Base-by-base conservation (phyloP, 30 jellyfish, hydroid and myxozoan species). In the Turritopsis dohrnii region DNA sequence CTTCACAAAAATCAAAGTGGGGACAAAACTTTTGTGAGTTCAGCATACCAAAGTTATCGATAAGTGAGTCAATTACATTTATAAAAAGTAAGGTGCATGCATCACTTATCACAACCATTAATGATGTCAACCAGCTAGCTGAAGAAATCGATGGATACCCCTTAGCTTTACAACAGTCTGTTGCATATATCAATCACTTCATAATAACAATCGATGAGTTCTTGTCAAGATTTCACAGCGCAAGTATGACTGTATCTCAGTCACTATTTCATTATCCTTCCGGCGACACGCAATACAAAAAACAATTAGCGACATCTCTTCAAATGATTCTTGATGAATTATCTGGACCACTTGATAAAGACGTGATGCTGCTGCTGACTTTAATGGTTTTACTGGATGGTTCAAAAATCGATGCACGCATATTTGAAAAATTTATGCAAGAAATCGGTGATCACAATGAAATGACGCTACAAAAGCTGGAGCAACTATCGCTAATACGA, bases 81-180 rank as follows among this genome's bases (percentile, higher is more conserved):
- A 53, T 87, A 0, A 52, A 30, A 76, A 73, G 75, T 21, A 21
- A 74, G 29, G 29, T 87, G 8, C 74, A 19, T 30, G 76, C 7
- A 66, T 21, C 27, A 3, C 29, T 66, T 21, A 8, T 66, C 9
- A 26, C 27, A 8, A 88, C 79, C 7, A 86, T 84, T 0, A 52
- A 71, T 18, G 89, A 87, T 18, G 89, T 88, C 1, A 30, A 71
- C n/a, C 20, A 31, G 52, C 77, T 87, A 16, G 86, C 86, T 18
- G 29, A 27, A 20, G 71, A 21, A 71, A 71, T 87, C 79, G 86
- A 87, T 7, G 74, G 95, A 54, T 87, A 79, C 23, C 95, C 95
- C 0, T 81, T 87, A 1, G 95, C 95, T 18, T 54, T 80, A 27
- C 95, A 87, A 53, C 95, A 87, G 52, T 88, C 95, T 27, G 60